These are phyloP conservation scores for Ennomos quercinarius DNA, from an alignment of 2,888 invertebrate species.

Conservation along the genomic window DNA sequence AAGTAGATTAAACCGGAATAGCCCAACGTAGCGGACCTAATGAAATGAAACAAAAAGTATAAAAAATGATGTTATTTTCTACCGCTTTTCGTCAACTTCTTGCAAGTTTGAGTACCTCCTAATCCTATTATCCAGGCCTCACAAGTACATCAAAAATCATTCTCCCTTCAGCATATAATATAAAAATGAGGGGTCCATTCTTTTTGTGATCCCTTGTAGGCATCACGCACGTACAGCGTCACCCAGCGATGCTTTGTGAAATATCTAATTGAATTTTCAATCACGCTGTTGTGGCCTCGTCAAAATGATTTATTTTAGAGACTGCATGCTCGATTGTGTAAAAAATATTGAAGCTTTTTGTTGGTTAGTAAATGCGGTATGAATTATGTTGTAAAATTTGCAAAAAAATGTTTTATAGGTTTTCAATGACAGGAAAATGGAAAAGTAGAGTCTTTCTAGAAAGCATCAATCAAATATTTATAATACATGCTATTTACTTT, in stretches of 20 bases:
- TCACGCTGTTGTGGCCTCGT: slow-evolving; percentile 60
- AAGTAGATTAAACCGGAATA: too few species aligned
- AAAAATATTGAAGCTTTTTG: slow-evolving; percentile 2
- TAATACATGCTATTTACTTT: not conserved
- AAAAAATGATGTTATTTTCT: too few species aligned
- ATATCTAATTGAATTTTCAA: slow-evolving; percentile 79
- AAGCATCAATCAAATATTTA: too few species aligned
- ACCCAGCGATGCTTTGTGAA: slow-evolving; percentile 69
- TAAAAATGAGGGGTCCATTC: slow-evolving; percentile 62
- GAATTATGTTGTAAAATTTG: too few species aligned
- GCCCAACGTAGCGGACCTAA: too few species aligned
- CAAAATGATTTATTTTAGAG: slow-evolving; percentile 62
- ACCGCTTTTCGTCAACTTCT: too few species aligned
- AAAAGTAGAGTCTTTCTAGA: too few species aligned
- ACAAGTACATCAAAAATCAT: slow-evolving; percentile 6
- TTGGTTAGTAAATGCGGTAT: not conserved
- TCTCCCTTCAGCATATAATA: slow-evolving; percentile 52
- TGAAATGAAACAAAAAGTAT: too few species aligned
- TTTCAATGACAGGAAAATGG: too few species aligned
- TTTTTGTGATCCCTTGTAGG: slow-evolving; percentile 57
- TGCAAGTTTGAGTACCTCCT: too few species aligned
- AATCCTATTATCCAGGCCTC: too few species aligned
- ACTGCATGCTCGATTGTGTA: slow-evolving; percentile 27
- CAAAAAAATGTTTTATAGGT: too few species aligned
- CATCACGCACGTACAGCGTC: slow-evolving; percentile 67